Evolutionary conservation across 2,888 invertebrate genomes (phyloP).

Genomic region (Muscina levida): DNA sequence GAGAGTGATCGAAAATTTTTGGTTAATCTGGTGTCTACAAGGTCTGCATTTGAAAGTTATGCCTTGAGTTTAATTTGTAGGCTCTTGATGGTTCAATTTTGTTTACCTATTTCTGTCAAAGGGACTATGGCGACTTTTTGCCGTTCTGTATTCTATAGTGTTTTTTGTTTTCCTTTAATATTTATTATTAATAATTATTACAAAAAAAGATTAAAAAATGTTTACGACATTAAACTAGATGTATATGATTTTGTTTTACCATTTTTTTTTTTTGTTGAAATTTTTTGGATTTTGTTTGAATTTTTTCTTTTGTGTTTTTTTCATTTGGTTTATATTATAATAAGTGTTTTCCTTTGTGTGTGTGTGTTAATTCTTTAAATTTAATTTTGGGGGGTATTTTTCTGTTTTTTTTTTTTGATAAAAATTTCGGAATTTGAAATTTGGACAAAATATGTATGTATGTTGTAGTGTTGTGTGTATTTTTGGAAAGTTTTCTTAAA

Average conservation of each 20-base stretch:
- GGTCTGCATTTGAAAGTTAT: too few species aligned
- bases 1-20: slow-evolving; percentile 37
- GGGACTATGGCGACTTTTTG: too few species aligned
- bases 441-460: slow-evolving; percentile 70
- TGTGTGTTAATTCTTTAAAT: slow-evolving; percentile 52
- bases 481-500: neutral
- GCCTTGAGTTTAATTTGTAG: too few species aligned
- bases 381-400: slow-evolving; percentile 36
- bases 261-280: too few species aligned
- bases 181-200: slow-evolving; percentile 75
- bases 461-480: neutral
- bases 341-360: slow-evolving; percentile 63
- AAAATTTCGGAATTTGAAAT: slow-evolving; percentile 67
- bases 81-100: slow-evolving; percentile 44
- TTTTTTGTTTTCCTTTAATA: slow-evolving; percentile 68
- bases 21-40: slow-evolving; percentile 42
- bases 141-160: too few species aligned
- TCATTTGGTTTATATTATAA: slow-evolving; percentile 72
- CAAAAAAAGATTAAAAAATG: slow-evolving; percentile 74
- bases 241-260: slow-evolving; percentile 70
- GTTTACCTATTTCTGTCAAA: slow-evolving; percentile 71
- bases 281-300: slow-evolving; percentile 63
- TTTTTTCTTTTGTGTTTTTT: slow-evolving; percentile 67
- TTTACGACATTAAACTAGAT: slow-evolving; percentile 79
- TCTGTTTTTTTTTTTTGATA: slow-evolving; percentile 42